These are phyloP conservation scores for Marcusenius ussheri DNA, from an alignment of 2,113 vertebrate genomes.

Conservation along the genomic window DNA sequence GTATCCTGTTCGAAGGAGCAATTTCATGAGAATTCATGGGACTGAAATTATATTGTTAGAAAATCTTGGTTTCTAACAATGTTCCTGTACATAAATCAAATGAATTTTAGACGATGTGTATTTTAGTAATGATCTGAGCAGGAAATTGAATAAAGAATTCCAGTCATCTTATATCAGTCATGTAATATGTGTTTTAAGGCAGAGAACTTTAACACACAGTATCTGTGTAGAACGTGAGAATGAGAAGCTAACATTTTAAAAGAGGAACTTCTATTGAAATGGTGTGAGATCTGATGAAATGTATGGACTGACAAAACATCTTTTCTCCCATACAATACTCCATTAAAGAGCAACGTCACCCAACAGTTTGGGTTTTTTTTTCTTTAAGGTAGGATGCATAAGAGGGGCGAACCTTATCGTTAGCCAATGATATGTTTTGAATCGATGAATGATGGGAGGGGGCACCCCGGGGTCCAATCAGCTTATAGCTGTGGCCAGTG, in stretches of 20 bases:
- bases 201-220: not conserved
- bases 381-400: not conserved
- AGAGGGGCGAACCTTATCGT: not conserved
- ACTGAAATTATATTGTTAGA: not conserved
- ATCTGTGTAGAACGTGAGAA: not conserved
- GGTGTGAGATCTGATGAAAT: not conserved
- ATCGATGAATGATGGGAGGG: not conserved
- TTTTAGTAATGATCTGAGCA: not conserved
- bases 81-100: not conserved
- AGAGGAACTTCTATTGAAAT: not conserved
- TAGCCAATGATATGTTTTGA: not conserved
- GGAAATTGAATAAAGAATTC: not conserved
- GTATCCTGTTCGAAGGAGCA: not conserved
- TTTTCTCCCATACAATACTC: not conserved
- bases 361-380: not conserved
- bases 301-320: not conserved
- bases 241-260: not conserved
- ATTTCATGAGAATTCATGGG: not conserved
- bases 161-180: not conserved
- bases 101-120: not conserved
- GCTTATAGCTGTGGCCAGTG: not conserved
- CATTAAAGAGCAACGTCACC: not conserved
- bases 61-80: not conserved
- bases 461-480: not conserved
- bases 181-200: not conserved